Conservation (phyloP, 2,113 vertebrate species). For the Cyprinus carpio region DNA sequence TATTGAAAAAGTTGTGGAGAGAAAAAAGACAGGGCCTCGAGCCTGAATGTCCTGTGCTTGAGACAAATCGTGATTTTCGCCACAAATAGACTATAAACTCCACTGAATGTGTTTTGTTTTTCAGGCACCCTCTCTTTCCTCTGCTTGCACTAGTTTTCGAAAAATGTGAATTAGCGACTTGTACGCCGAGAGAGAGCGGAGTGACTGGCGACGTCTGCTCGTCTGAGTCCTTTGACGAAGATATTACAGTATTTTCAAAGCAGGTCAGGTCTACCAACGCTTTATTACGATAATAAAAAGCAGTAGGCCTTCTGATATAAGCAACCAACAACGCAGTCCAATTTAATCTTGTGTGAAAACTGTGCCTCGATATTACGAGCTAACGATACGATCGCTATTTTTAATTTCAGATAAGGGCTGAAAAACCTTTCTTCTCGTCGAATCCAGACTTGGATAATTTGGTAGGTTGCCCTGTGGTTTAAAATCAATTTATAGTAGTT, state of each 20-base stretch:
- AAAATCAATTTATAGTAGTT: too few species aligned
- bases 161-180: constrained; percentile 97
- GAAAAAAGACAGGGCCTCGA: not conserved
- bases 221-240: constrained; percentile 96
- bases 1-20: not conserved
- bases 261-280: constrained; percentile 78
- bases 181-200: constrained; percentile 89
- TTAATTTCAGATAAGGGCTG: constrained; percentile 63
- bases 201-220: constrained; percentile 93
- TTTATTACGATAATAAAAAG: not conserved
- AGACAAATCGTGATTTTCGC: not conserved
- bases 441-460: constrained; percentile 70
- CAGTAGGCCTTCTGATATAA: not conserved
- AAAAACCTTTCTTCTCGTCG: constrained; percentile 67
- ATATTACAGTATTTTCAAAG: constrained; percentile 95
- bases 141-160: constrained; percentile 97
- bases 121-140: constrained; percentile 94
- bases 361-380: not conserved
- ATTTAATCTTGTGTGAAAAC: not conserved
- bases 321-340: not conserved
- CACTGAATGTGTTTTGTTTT: constrained; percentile 72
- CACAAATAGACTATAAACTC: not conserved
- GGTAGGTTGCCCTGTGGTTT: constrained; percentile 57
- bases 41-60: not conserved
- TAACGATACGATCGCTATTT: not conserved